Conservation (phyloP, 1,140 invertebrate genomes). For the Zaprionus taronus region DNA sequence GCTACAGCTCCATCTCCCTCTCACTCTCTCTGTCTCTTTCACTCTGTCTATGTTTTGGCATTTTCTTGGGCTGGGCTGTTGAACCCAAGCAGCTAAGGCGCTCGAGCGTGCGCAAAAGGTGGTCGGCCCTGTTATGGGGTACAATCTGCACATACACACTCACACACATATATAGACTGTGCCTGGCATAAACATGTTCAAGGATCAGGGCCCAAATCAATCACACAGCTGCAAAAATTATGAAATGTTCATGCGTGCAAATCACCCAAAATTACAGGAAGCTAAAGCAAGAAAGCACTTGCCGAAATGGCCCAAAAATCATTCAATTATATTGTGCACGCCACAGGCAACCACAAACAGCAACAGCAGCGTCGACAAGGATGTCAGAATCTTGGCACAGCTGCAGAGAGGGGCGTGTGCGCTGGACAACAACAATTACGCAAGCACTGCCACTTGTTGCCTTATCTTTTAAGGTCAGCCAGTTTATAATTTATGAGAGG, state of each 20-base stretch:
- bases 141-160: not conserved
- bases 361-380: conserved; percentile 22
- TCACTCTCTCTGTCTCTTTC: conserved; percentile 34
- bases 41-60: conserved; percentile 56
- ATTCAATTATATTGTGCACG: conserved; percentile 65
- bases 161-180: conserved; percentile 20
- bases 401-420: conserved; percentile 40
- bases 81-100: conserved; percentile 52
- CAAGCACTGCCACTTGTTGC: conserved; percentile 32
- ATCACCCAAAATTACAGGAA: conserved; percentile 79
- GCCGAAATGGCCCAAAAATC: conserved; percentile 73
- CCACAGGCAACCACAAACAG: conserved; percentile 34
- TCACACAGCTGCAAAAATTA: conserved; percentile 46
- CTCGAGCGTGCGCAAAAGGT: conserved; percentile 56
- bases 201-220: conserved; percentile 64
- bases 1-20: conserved; percentile 3
- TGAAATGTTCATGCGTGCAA: conserved; percentile 47
- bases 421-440: conserved; percentile 38
- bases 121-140: conserved; percentile 34
- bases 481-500: conserved; percentile 50
- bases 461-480: conserved; percentile 43
- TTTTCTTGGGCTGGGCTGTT: conserved; percentile 59
- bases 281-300: conserved; percentile 66
- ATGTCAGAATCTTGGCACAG: conserved; percentile 29
- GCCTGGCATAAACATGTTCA: conserved; percentile 32